A percentile compares a stretch with the other conserved stretches of the same genome.
Evolutionary conservation across 2,113 vertebrate genomes (phyloP).

Genomic region (Vidua macroura): DNA sequence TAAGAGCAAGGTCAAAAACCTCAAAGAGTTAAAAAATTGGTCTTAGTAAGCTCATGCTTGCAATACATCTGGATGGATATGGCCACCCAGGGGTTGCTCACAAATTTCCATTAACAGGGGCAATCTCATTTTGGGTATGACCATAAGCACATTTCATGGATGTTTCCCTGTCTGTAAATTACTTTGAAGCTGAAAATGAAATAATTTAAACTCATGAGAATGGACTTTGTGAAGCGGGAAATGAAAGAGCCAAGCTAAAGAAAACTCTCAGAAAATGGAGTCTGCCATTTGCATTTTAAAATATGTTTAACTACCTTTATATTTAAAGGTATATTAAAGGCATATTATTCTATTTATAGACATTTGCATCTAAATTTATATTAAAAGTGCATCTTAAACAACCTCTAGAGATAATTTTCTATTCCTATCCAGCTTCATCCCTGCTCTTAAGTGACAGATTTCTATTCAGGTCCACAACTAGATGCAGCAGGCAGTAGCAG

Average conservation of each 20-base stretch:
- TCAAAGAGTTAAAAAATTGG: not conserved
- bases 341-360: not conserved
- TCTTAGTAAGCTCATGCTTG: not conserved
- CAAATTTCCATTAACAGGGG: not conserved
- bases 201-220: not conserved
- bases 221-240: not conserved
- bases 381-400: conserved; percentile 3
- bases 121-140: not conserved
- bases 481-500: not conserved
- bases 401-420: not conserved
- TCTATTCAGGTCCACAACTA: conserved; percentile 43
- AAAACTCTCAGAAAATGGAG: not conserved
- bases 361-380: not conserved
- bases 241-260: not conserved
- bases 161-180: not conserved
- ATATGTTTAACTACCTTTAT: not conserved
- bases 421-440: not conserved
- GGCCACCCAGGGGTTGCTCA: not conserved
- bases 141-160: not conserved
- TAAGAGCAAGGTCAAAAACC: not conserved
- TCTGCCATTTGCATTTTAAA: not conserved
- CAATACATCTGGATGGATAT: not conserved
- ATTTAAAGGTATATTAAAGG: not conserved
- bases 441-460: conserved; percentile 40
- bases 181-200: not conserved